A percentile compares a stretch with the other conserved stretches of the same genome.
These are phyloP conservation scores for Parauchenoglanis punctatus DNA, from an alignment of 2,797 vertebrate species.

Conservation along the genomic window DNA sequence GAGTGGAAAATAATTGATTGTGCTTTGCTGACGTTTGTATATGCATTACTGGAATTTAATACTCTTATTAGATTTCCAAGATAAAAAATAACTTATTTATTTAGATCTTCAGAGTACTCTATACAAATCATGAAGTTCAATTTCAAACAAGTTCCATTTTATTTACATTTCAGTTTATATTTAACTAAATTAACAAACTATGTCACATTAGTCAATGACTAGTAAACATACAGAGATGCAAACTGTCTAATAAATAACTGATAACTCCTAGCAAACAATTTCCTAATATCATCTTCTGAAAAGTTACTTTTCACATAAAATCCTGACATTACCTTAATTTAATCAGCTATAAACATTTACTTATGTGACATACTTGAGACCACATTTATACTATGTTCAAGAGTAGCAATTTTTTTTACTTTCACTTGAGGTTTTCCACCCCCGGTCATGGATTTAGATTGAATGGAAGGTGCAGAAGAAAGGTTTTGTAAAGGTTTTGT, in stretches of 20 bases:
- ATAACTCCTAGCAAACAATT: not conserved
- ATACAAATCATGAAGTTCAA: not conserved
- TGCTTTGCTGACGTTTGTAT: not conserved
- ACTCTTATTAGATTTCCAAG: not conserved
- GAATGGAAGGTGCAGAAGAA: not conserved
- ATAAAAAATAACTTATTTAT: not conserved
- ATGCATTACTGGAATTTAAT: not conserved
- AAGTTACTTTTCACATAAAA: not conserved
- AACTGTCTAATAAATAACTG: not conserved
- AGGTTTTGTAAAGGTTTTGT: not conserved
- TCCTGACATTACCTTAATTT: not conserved
- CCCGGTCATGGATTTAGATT: not conserved
- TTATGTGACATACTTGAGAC: not conserved
- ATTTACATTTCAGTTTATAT: not conserved
- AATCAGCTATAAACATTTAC: no score
- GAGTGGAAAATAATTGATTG: not conserved
- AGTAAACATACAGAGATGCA: not conserved
- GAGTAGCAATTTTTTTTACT: no score
- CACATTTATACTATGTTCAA: not conserved
- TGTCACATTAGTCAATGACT: not conserved
- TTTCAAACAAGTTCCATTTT: not conserved
- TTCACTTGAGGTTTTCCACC: no score
- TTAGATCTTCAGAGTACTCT: not conserved
- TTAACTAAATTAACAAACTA: not conserved
- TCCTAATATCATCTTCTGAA: not conserved